Base-by-base conservation (phyloP, 2,797 vertebrate genomes). In the Podarcis siculus region DNA sequence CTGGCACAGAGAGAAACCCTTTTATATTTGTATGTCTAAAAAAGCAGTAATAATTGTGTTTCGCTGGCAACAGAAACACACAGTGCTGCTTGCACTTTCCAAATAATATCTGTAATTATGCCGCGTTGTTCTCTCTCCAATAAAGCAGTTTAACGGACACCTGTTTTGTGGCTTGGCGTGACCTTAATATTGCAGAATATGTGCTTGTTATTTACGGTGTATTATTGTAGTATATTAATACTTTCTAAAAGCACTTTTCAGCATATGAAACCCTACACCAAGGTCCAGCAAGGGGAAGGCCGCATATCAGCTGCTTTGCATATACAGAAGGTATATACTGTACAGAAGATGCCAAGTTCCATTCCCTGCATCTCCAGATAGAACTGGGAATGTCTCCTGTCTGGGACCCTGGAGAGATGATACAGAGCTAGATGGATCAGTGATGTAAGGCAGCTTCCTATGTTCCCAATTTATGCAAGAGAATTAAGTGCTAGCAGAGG, bases 101-200 rank as follows among this genome's bases (percentile, higher is more conserved):
- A 96, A 92, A 90, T 95, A 89, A 91, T 87, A 91, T 95, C 92
- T 94, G 93, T 96, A 95, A 95, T 96, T 96, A 95, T 72, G 73
- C 84, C 90, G 72, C 93, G 89, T 96, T 96, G 66, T 83, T 93
- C 93, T 96, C 92, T 96, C 92, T 93, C 92, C 92, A 97, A 95
- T 97, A 96, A 97, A 97, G 90, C 86, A 95, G 95, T 93, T 94
- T 95, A 92, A 95, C 94, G 92, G 90, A 93, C 94, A 95, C 88
- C 93, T 94, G 88, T 84, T 94, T 91, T 92, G 92, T 94, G 82
- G 87, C 42, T 49, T 85, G 55, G 92, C 82, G 87, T 90, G 91
- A 93, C 94, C 92, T 87, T 32, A 64, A 76, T 15, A 4, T 64
- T 92, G 89, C 1, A 3, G 88, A 66, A 5, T 55, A 55, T 0